Evolutionary conservation across 2,113 vertebrate genomes (phyloP).

Genomic region (Agelaius tricolor): DNA sequence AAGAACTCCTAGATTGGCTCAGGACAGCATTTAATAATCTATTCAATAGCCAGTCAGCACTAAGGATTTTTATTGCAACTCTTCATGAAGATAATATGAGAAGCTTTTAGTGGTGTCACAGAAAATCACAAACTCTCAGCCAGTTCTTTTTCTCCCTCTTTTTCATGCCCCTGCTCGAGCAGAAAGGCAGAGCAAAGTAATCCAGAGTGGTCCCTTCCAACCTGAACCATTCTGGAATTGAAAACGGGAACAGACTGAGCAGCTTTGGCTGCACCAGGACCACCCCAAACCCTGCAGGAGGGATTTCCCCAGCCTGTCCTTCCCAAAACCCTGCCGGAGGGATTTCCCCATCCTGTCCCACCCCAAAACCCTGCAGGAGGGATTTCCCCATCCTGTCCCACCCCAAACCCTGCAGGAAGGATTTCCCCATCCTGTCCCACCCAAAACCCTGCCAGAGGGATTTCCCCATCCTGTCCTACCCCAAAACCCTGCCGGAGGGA

Average conservation of each 20-base stretch:
- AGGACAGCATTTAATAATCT: no score
- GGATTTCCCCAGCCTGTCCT: neutral
- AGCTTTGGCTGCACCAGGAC: accelerated
- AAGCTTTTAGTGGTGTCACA: neutral
- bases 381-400: no score
- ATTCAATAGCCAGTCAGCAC: neutral
- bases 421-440: no score
- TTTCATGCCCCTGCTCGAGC: neutral
- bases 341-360: neutral
- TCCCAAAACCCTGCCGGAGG: accelerated
- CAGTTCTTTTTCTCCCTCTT: neutral
- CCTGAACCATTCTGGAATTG: neutral
- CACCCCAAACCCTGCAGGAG: accelerated
- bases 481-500: no score
- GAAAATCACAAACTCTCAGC: neutral
- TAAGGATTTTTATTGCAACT: neutral
- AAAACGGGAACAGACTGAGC: neutral
- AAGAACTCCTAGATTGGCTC: neutral
- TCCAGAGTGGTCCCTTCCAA: neutral
- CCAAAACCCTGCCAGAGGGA: no score
- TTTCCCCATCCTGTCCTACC: no score
- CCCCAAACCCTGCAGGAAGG: no score
- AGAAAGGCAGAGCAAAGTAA: neutral
- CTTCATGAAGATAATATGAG: accelerated
- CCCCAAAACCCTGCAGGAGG: accelerated